Evolutionary conservation across 2,888 invertebrate genomes (phyloP), one percentile per base, ranked within the genome.

Genomic region (Plebejus melissa): DNA sequence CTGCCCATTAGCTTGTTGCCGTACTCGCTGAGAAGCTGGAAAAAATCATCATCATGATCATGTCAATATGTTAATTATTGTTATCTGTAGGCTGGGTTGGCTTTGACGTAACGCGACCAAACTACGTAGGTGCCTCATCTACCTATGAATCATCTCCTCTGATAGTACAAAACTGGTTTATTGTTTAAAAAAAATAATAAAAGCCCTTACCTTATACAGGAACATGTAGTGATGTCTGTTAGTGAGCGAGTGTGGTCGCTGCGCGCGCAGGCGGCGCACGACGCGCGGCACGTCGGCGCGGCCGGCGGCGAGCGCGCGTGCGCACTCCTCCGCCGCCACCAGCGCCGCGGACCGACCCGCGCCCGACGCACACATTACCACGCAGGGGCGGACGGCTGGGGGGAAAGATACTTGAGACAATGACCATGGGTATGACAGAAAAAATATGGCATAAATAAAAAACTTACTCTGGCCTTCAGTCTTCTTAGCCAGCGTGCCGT

Each of bases 181-280:
- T 57, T 57, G 57, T 6, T 38, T 38, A 38, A 38, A 38, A 38
- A 38, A 38, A 4, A 57, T n/a, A 16, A 57, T 57, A 11, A 46
- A 5, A 38, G 57, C 28, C 2, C 79, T 74, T 3, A 97, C 98
- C 96, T 97, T 97, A 88, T 98, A 98, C 79, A 98, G 96, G 91
- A 98, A 98, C 84, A 96, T 95, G 90, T 98, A 98, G 91, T 98
- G 98, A 84, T 98, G 98, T 83, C 96, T 96, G 77, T 98, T 98
- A 88, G 98, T 96, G 38, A 98, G 97, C 77, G 98, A 95, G 81
- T 98, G 98, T 71, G 98, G 98, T 16, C 98, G 94, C 85, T 98
- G 98, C 82, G 97, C 95, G 80, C 98, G 95, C 83, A 98, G 95
- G 80, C 95, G 95, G 81, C 97, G 96, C 77, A 98, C 98, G 82